Evolutionary conservation across 2,888 invertebrate genomes (phyloP).

Genomic region (Drosophila glabriapex): DNA sequence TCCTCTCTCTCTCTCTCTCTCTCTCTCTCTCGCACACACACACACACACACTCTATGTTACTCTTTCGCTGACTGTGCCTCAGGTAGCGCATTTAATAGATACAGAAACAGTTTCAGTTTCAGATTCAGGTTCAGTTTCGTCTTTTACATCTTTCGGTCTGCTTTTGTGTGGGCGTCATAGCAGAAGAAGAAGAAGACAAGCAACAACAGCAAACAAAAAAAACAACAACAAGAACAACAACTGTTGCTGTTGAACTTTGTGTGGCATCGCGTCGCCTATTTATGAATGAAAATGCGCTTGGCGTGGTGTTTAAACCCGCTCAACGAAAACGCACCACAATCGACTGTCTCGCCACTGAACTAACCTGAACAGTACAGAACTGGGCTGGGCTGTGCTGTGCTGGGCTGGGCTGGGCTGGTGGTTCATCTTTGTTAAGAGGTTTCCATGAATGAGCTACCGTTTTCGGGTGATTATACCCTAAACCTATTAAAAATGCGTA

Average conservation of each 20-base stretch:
- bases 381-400: neutral
- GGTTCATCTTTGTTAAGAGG: neutral
- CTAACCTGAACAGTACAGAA: neutral
- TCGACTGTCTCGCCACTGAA: neutral
- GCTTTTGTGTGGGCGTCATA: constrained; percentile 38
- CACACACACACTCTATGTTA: neutral
- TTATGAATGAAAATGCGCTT: constrained; percentile 77
- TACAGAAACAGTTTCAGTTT: constrained; percentile 28
- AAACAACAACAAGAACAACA: constrained; percentile 3
- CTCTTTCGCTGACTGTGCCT: neutral
- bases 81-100: constrained; percentile 43
- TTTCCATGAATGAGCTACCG: constrained; percentile 50
- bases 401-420: neutral
- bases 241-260: constrained; percentile 55
- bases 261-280: constrained; percentile 43
- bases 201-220: neutral
- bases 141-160: constrained; percentile 20
- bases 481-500: neutral
- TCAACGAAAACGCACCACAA: constrained; percentile 19
- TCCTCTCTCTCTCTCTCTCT: neutral
- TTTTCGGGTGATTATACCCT: constrained; percentile 3
- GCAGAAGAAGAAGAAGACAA: constrained; percentile 5
- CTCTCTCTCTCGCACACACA: neutral
- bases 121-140: constrained; percentile 31
- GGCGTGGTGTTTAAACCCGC: constrained; percentile 23